Evolutionary conservation across 2,888 invertebrate genomes (phyloP), one percentile per base, ranked within the genome.

Genomic region (Acleris cristana): DNA sequence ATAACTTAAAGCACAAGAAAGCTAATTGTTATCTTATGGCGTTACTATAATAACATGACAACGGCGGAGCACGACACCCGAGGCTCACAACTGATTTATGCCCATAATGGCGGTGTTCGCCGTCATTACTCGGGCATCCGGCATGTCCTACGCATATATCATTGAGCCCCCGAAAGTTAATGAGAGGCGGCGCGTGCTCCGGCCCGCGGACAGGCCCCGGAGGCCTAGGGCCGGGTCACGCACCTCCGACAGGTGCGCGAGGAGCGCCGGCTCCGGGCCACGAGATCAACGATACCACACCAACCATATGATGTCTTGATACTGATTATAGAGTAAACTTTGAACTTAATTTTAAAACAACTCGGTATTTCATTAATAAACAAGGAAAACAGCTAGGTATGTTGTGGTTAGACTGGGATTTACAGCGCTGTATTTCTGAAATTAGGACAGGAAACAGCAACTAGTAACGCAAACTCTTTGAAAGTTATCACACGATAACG

Each of bases 111-210:
- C 73, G 76, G 74, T 74, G 73, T 73, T 69, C 77, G 74, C 73
- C 78, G 85, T 86, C 84, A 90, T 90, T 90, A 90, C 76, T 80
- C 81, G 83, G 85, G 87, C 87, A 86, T 88, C 85, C 86, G 87
- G 88, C 86, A 82, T 82, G 82, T 84, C 85, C 85, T 81, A 79
- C 76, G 79, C 84, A 87, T 89, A 86, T 84, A 89, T 88, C 87
- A 89, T 87, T 82, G 80, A 77, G 79, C 85, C 81, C 82, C 86
- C 86, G 79, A 89, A 89, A 89, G 82, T 88, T 90, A 90, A 91
- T 90, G 90, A 89, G 84, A 83, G 81, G 74, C 72, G 74, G 44
- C 77, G 76, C 78, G 66, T 70, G 69, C 69, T 67, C 53, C 54
- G 70, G 78, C 76, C 79, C 78, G 75, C 74, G 81, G 83, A 81